Evolutionary conservation across 2,113 vertebrate genomes (phyloP), one percentile per base, ranked within the genome.

Genomic region (Xiphophorus maculatus): DNA sequence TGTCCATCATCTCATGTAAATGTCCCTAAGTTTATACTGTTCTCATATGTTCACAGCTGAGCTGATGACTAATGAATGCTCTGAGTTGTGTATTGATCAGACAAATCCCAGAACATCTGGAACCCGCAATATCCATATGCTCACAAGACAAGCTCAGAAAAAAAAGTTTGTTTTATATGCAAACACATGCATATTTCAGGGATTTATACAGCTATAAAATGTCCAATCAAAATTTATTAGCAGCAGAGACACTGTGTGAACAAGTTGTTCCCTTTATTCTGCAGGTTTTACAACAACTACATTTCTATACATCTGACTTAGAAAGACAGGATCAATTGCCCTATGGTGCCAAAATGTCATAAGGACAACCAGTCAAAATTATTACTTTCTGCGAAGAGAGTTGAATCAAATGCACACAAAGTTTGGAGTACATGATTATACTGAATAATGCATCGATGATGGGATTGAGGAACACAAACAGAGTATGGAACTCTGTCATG

Each of bases 1-100:
- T 85, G 81, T 87, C 83, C 84, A 78, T 89, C 82, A 84, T 75
- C 51, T 72, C 60, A 78, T 78, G 75, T 72, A 79, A 84, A 87
- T 87, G 63, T 78, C 80, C 74, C 69, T 85, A 77, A 87, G 84
- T 84, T 85, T 69, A 76, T 60, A 77, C 69, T 75, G 72, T 75
- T 68, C 29, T 29, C 27, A 35, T 29, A 82, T 67, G 29, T 88
- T 85, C 80, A 83, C n/a, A 35, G 71, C 64, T 76, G 74, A 83
- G 67, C 40, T 77, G 77, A 48, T 81, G 67, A 77, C 40, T 76
- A 81, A 85, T 80, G 80, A 71, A 48, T 73, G 29, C 66, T 76
- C 19, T 32, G 11, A 82, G 44, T 66, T 69, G 72, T n/a, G 7
- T 79, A 88, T 86, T 71, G 85, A 87, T 84, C 58, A 81, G 60